Conservation (phyloP, 2,113 vertebrate genomes). For the Morone saxatilis region DNA sequence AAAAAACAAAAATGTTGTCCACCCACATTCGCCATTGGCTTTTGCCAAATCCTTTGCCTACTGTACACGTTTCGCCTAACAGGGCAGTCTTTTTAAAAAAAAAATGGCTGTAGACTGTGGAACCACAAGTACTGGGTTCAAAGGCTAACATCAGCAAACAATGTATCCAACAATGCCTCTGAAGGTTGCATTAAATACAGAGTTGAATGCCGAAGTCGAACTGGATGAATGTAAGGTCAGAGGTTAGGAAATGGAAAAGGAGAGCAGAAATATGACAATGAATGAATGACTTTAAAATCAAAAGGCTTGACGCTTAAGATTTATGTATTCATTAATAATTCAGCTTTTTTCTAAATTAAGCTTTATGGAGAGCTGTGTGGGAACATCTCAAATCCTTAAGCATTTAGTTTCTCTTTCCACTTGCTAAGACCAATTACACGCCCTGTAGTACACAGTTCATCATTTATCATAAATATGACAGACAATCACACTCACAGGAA, state of each 20-base stretch:
- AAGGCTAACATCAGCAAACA: constrained; percentile 25
- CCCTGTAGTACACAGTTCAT: constrained; percentile 30
- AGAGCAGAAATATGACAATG: background rate
- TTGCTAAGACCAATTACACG: constrained; percentile 9
- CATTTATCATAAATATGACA: constrained; percentile 35
- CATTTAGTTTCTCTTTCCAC: constrained; percentile 6
- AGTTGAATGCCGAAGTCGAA: background rate
- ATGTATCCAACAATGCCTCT: constrained; percentile 2
- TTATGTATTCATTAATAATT: background rate
- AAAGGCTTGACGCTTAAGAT: background rate
- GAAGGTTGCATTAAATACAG: constrained; percentile 6
- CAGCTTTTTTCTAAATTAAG: background rate
- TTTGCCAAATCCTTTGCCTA: constrained; percentile 31
- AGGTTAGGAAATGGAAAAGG: background rate
- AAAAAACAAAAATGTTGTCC: constrained; percentile 21
- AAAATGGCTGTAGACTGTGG: background rate
- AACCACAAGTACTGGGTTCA: constrained; percentile 41
- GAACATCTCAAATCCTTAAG: background rate
- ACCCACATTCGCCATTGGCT: constrained; percentile 28
- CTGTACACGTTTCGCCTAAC: constrained; percentile 20
- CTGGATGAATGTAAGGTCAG: constrained; percentile 15
- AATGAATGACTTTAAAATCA: background rate
- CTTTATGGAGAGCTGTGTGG: background rate
- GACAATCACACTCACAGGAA: constrained; percentile 27
- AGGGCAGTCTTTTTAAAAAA: background rate